phyloP scores from a whole-genome alignment of 2,888 invertebrate species.

The Scaptomyza cyrtandrae region DNA sequence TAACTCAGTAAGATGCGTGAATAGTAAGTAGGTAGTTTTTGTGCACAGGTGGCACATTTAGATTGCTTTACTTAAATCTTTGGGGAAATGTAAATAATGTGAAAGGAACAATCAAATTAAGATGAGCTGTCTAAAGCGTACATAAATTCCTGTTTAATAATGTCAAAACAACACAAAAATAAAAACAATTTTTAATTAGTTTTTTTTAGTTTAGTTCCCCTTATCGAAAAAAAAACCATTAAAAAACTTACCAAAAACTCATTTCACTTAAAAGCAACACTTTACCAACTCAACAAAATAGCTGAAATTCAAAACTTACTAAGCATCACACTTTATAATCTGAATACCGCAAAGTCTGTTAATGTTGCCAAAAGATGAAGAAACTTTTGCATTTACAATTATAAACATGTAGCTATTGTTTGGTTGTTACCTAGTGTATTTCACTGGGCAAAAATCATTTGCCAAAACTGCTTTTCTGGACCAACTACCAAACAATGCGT shows the following conservation, averaged over 20 bases:
- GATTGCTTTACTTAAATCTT: constrained; percentile 2
- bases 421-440: constrained; percentile 32
- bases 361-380: constrained; percentile 34
- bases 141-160: not conserved
- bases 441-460: constrained; percentile 33
- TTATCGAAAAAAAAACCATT: not conserved
- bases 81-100: constrained; percentile 15
- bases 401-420: constrained; percentile 54
- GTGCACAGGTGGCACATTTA: constrained; percentile 45
- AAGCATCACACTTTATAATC: constrained; percentile 36
- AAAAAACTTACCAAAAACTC: not conserved
- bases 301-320: constrained; percentile 31
- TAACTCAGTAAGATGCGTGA: constrained; percentile 20
- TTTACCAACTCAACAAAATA: not conserved
- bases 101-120: constrained; percentile 15
- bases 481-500: constrained; percentile 40
- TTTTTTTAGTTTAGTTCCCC: not conserved
- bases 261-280: not conserved
- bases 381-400: constrained; percentile 51
- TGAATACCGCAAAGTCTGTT: constrained; percentile 19
- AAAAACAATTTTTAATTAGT: not conserved
- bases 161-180: not conserved
- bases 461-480: constrained; percentile 39
- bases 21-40: constrained; percentile 36
- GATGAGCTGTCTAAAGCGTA: constrained; percentile 2